Conservation (phyloP, 1,140 invertebrate genomes). For the Calosoma granatense region DNA sequence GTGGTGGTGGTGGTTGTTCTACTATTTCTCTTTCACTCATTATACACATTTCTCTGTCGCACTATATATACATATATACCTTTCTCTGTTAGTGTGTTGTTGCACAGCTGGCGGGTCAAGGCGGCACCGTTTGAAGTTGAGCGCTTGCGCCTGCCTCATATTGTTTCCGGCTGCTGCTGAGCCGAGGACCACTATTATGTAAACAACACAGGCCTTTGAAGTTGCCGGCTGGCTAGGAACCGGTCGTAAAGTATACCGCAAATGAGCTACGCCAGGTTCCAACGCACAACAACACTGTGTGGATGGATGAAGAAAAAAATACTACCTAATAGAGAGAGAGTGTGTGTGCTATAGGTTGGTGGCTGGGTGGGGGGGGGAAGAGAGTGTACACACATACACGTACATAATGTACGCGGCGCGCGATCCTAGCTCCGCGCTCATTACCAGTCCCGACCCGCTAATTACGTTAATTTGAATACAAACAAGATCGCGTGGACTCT, state of each 20-base stretch:
- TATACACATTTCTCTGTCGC: too few species aligned
- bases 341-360: not conserved
- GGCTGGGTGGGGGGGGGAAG: too few species aligned
- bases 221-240: conserved; percentile 27
- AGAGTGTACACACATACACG: too few species aligned
- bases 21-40: too few species aligned
- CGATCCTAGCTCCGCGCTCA: not conserved
- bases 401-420: too few species aligned
- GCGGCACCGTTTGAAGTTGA: conserved; percentile 26
- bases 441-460: not conserved
- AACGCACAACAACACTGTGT: too few species aligned
- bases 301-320: not conserved
- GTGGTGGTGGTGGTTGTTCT: too few species aligned
- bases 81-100: not conserved
- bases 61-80: too few species aligned
- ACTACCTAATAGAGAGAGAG: not conserved
- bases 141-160: conserved; percentile 31
- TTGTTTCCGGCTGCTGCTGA: conserved; percentile 33
- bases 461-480: conserved; percentile 9
- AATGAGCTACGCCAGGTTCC: conserved; percentile 27
- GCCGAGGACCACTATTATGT: conserved; percentile 36
- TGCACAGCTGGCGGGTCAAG: conserved; percentile 7
- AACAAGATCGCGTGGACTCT: conserved; percentile 3
- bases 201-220: conserved; percentile 35
- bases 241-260: conserved; percentile 33